Conservation (phyloP, 2,888 invertebrate genomes). For the Trichopria drosophilae region DNA sequence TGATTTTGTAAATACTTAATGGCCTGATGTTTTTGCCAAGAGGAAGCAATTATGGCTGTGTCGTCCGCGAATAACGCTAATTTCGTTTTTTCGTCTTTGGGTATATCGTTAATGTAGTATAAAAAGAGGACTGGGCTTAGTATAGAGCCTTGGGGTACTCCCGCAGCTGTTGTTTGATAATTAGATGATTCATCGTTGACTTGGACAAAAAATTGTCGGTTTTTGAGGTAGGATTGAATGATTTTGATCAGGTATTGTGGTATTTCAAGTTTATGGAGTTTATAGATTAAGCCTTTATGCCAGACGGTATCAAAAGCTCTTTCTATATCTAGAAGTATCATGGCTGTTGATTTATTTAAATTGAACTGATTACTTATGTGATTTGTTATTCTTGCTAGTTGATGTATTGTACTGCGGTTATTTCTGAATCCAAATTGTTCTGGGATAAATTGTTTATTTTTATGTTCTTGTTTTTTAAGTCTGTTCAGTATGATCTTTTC, state of each 20-base stretch:
- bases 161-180: neutral
- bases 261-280: neutral
- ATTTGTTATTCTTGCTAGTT: slow-evolving; percentile 2
- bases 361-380: slow-evolving; percentile 1
- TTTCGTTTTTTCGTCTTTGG: neutral
- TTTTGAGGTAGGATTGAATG: neutral
- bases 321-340: neutral
- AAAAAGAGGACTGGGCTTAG: slow-evolving; percentile 13
- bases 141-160: slow-evolving; percentile 8
- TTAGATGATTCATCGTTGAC: neutral
- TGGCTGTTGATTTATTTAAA: slow-evolving; percentile 4
- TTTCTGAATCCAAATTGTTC: slow-evolving; percentile 6
- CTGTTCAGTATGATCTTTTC: neutral
- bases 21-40: neutral
- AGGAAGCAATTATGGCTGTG: neutral
- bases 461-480: neutral
- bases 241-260: neutral
- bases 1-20: neutral
- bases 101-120: slow-evolving; percentile 4
- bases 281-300: neutral
- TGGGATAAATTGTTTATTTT: neutral
- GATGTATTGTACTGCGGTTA: neutral
- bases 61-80: slow-evolving; percentile 1
- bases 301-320: slow-evolving; percentile 4
- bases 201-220: neutral